These are phyloP conservation scores for Periophthalmus magnuspinnatus DNA, from an alignment of 2,797 vertebrate species.

Conservation along the genomic window DNA sequence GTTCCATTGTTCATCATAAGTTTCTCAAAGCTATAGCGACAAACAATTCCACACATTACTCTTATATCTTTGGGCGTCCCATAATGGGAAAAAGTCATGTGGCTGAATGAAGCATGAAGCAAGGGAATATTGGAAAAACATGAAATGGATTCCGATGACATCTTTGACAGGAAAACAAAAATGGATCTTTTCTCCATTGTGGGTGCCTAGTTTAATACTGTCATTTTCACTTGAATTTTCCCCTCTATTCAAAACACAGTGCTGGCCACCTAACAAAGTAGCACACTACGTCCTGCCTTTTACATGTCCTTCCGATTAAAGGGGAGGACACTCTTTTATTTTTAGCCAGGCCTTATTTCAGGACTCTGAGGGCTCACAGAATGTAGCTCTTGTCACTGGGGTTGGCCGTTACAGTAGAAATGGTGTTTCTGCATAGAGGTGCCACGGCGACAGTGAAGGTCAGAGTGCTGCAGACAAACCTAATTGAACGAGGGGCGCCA, in stretches of 20 bases:
- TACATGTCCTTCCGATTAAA: slow-evolving; percentile 20
- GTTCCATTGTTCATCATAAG: neutral
- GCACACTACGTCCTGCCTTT: slow-evolving; percentile 33
- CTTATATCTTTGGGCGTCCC: too few relatives aligned
- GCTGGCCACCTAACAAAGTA: slow-evolving; percentile 23
- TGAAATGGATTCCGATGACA: neutral
- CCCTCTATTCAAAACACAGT: neutral
- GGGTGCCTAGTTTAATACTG: neutral
- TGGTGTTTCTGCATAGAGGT: slow-evolving; percentile 17
- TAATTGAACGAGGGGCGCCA: slow-evolving; percentile 46
- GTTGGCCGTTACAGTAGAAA: slow-evolving; percentile 12
- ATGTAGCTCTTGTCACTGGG: slow-evolving; percentile 18
- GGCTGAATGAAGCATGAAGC: neutral
- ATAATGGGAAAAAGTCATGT: neutral
- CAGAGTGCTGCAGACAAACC: slow-evolving; percentile 49
- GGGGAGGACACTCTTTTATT: slow-evolving; percentile 16
- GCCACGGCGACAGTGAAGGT: slow-evolving; percentile 55
- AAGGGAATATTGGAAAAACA: neutral
- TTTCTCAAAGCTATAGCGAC: neutral
- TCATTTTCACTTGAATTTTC: neutral
- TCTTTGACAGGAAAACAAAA: too few relatives aligned
- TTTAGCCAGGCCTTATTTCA: slow-evolving; percentile 21
- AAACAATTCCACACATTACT: neutral
- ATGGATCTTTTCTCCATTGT: neutral
- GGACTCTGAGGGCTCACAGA: slow-evolving; percentile 20